Base-by-base conservation (phyloP, 2,888 invertebrate genomes). In the Ectropis crepuscularia region DNA sequence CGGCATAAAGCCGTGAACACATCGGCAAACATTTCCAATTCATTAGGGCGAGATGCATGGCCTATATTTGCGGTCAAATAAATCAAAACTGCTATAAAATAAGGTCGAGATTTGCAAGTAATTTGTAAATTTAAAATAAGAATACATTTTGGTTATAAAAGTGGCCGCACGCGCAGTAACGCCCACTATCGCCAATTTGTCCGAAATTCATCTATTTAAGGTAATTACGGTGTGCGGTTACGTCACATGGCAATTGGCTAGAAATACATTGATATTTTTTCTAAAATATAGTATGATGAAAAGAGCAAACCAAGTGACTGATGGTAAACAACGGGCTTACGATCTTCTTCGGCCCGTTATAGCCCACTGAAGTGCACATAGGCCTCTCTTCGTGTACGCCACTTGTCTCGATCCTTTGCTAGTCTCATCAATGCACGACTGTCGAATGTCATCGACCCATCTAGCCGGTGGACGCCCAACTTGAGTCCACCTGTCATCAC, bases 121-220 rank as follows among this genome's bases (percentile, higher is more conserved):
- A 28, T 11, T 47, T n/a, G 8, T 5, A 2, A 37, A 12, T n/a
- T 11, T 38, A n/a, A 5, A 7, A 38, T 83, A 85, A 85, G 83
- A 77, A 63, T 61, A 63, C 65, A 70, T 72, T 74, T 62, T 39
- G 53, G 57, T 62, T 80, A 77, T 80, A 78, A 81, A 80, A 73
- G 70, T 72, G 71, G 71, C 70, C 78, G 74, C 78, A 81, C 82
- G 76, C 80, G 80, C 58, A 75, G 69, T 43, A 65, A 74, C 83
- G 81, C 83, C 85, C 80, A 76, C 77, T 61, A 70, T 58, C 47
- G 83, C 82, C 76, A 85, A 86, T 85, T 86, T 84, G 75, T 78
- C 76, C 76, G 69, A 79, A 79, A 81, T 80, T 78, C 57, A 73
- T 73, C 66, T 65, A 61, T 65, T 67, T 59, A n/a, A 45, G 59